Evolutionary conservation across 2,888 invertebrate genomes (phyloP), one percentile per base, ranked within the genome.

Genomic region (Sarcophaga carnaria): DNA sequence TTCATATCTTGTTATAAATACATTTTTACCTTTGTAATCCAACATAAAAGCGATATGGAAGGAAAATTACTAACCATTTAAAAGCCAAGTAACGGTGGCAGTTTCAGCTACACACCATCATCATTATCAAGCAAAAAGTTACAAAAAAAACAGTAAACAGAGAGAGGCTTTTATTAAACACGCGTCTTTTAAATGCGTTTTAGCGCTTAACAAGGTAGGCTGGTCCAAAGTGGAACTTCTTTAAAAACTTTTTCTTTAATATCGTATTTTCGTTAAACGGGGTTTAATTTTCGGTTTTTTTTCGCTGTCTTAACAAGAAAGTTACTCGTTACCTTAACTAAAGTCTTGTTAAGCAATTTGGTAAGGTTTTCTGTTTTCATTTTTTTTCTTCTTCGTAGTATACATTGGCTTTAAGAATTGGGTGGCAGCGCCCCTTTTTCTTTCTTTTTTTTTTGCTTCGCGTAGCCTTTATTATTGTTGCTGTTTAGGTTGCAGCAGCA

Each of bases 181-280:
- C 87, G 85, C 82, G 62, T 80, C 72, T 81, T 70, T 54, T 79
- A 85, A 84, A 78, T 76, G 87, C 88, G 83, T 86, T 88, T 88
- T 88, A 87, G 83, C 88, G 87, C 88, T 88, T 88, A 88, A 88
- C 88, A 88, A 88, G 88, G 88, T 88, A 82, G 88, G 88, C 67
- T 79, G 87, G 62, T 14, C 79, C 37, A 45, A 64, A 74, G 54
- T n/a, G 60, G 25, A 71, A 63, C 62, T 77, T 78, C 78, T 49
- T 83, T 87, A 72, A 85, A 87, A 85, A 87, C 60, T 75, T 77
- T 83, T 80, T 66, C 74, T 60, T 77, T 47, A 72, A 45, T 45
- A 71, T 64, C 12, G 54, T 54, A 54, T 54, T 12, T 54, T 54
- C 17, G 14, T 14, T 54, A 54, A 12, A 14, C 54, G 17, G 54